Percentiles rank a stretch among this genome's conserved stretches.
Conservation (phyloP, 1,140 invertebrate species). For the Solenopsis fugax region DNA sequence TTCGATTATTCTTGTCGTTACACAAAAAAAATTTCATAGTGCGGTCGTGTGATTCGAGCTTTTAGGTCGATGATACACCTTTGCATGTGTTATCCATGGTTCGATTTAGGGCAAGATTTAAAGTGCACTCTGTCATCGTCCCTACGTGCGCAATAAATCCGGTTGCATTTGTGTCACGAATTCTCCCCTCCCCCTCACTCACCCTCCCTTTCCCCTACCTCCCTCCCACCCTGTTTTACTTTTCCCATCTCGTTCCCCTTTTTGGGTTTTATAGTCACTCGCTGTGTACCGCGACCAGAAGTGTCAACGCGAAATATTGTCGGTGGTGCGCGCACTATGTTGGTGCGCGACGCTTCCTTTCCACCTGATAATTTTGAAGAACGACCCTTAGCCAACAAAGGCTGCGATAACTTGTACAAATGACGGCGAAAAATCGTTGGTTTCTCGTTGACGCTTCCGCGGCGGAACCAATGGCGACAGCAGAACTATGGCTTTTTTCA, state of each 20-base stretch:
- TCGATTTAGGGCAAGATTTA: constrained; percentile 46
- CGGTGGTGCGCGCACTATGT: background rate
- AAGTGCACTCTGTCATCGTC: constrained; percentile 54
- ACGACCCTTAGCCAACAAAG: constrained; percentile 50
- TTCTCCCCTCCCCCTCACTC: background rate
- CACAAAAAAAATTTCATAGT: constrained; percentile 21
- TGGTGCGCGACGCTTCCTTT: constrained; percentile 5
- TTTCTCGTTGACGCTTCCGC: constrained; percentile 25
- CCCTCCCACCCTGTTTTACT: background rate
- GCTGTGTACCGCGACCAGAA: constrained; percentile 8
- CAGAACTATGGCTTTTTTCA: constrained; percentile 45
- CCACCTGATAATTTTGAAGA: constrained; percentile 54
- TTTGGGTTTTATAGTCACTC: constrained; percentile 20
- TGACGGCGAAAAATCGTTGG: constrained; percentile 51
- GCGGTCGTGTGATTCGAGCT: constrained; percentile 6
- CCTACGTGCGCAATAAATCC: constrained; percentile 54
- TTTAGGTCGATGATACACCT: constrained; percentile 1
- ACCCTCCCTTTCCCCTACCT: background rate
- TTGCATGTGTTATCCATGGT: constrained; percentile 1
- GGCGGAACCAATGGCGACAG: constrained; percentile 15
- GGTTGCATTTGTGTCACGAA: constrained; percentile 54
- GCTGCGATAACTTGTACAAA: constrained; percentile 59
- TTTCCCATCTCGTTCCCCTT: constrained; percentile 7
- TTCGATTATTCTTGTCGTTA: background rate
- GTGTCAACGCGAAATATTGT: constrained; percentile 47